Evolutionary conservation across 2,797 vertebrate species (phyloP).

Genomic region (Rousettus madagascariensis): DNA sequence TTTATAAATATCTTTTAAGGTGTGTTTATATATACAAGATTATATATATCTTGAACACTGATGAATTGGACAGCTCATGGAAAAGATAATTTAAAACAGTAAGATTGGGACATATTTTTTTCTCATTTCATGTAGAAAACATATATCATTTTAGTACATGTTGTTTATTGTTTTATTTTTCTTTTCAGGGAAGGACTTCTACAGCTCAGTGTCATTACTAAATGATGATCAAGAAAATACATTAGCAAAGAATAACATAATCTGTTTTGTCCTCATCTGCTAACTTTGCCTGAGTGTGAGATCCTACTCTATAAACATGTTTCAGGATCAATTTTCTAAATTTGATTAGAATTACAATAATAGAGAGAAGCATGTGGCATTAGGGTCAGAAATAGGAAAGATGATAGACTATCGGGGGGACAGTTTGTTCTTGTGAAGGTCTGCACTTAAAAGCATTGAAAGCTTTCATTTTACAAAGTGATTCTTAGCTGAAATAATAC

Average conservation of each 20-base stretch:
- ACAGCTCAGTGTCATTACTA: neutral
- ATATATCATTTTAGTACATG: neutral
- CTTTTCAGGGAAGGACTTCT: neutral
- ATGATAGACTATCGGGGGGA: neutral
- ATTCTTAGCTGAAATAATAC: constrained; percentile 43
- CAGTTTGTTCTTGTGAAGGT: neutral
- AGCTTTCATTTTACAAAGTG: constrained; percentile 57
- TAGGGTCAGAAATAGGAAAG: neutral
- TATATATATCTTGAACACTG: neutral
- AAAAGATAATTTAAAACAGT: constrained; percentile 1
- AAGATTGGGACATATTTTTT: neutral
- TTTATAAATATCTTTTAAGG: neutral
- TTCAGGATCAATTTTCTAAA: neutral
- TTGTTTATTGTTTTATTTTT: neutral
- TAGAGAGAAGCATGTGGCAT: neutral
- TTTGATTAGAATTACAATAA: constrained; percentile 36
- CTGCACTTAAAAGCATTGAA: constrained; percentile 10
- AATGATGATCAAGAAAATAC: constrained; percentile 37
- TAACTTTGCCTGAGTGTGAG: neutral
- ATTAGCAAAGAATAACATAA: neutral
- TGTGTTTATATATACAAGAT: neutral
- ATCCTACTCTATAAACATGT: neutral
- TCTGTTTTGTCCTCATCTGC: neutral
- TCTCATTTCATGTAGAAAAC: neutral
- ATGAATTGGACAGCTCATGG: neutral